Evolutionary conservation across 2,797 vertebrate species (phyloP).

Genomic region (Rousettus madagascariensis): DNA sequence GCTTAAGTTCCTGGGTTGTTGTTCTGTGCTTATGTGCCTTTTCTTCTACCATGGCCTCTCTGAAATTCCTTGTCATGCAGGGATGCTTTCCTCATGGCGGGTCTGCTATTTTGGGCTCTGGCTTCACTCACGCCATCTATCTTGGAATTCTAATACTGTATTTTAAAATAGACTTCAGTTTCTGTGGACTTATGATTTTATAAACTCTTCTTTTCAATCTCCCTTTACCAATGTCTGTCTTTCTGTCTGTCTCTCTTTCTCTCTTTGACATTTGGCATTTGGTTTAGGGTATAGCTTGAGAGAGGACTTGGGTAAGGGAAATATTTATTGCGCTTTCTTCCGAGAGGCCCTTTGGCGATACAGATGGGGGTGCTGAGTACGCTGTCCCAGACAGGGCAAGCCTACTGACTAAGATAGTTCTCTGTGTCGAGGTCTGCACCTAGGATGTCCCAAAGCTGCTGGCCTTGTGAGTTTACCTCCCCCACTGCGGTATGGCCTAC

Average conservation of each 20-base stretch:
- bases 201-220: conserved; percentile 7
- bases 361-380: not conserved
- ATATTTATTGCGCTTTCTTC: not conserved
- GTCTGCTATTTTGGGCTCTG: conserved; percentile 53
- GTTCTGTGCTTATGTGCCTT: conserved; percentile 32
- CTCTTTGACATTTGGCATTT: conserved; percentile 44
- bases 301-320: not conserved
- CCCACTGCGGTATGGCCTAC: not conserved
- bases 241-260: not conserved
- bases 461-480: not conserved
- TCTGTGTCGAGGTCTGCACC: not conserved
- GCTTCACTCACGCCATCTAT: conserved; percentile 31
- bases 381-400: not conserved
- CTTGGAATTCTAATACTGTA: conserved; percentile 40
- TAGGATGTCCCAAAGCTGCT: not conserved
- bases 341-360: not conserved
- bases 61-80: conserved; percentile 55
- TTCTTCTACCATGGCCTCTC: conserved; percentile 34
- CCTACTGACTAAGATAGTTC: not conserved
- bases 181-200: conserved; percentile 44
- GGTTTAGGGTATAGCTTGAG: not conserved
- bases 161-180: conserved; percentile 64
- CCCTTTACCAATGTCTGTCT: not conserved
- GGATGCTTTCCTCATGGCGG: conserved; percentile 47
- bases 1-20: conserved; percentile 37